These are phyloP conservation scores for Bradypodion ventrale DNA, from an alignment of 2,797 vertebrate species.

Conservation along the genomic window DNA sequence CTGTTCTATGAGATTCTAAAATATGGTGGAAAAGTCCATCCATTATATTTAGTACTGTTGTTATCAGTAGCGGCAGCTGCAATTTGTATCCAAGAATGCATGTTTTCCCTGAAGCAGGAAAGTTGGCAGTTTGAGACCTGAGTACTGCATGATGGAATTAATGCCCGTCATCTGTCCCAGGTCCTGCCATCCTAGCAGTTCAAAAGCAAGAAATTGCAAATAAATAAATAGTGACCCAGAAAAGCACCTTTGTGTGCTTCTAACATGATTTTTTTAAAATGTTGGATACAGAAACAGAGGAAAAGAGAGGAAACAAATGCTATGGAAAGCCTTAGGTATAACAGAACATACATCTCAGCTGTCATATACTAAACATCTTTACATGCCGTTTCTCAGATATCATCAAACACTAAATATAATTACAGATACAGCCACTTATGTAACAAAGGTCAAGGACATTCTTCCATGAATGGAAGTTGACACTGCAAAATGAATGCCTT, in stretches of 20 bases:
- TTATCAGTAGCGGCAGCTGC: not conserved
- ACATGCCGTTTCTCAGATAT: not conserved
- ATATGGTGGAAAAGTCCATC: not conserved
- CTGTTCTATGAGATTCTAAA: not conserved
- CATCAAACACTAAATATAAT: not conserved
- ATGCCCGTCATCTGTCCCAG: too few species aligned
- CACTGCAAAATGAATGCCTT: too few species aligned
- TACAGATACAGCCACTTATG: not conserved
- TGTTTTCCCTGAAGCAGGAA: too few species aligned
- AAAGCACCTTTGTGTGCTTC: too few species aligned
- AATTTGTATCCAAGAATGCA: not conserved
- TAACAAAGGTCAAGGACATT: not conserved
- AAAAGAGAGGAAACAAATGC: not conserved
- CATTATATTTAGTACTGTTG: not conserved
- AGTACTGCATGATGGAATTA: too few species aligned
- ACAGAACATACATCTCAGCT: not conserved
- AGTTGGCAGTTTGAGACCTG: too few species aligned
- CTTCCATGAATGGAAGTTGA: not conserved
- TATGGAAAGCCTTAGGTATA: not conserved
- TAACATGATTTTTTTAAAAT: too few species aligned
- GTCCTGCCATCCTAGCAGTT: too few species aligned
- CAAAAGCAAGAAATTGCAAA: too few species aligned
- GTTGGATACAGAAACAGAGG: too few species aligned
- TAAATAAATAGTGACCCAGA: too few species aligned
- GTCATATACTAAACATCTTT: not conserved